Conservation (phyloP, 1,140 invertebrate species). For the Drosophila fuyamai region DNA sequence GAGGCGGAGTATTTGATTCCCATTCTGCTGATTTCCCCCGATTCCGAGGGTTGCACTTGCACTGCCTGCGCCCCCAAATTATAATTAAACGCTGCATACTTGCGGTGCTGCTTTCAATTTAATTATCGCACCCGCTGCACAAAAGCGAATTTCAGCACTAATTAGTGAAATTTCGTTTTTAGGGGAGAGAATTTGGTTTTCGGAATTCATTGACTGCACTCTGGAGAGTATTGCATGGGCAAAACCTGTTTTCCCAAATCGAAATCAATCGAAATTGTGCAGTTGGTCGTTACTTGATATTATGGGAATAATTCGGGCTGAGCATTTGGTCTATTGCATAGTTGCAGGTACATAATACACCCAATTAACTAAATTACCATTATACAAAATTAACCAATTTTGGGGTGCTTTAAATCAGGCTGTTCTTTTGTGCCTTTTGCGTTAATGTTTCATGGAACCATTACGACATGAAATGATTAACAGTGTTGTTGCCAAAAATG, state of each 20-base stretch:
- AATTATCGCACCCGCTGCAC: conserved; percentile 62
- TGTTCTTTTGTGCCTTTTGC: not conserved
- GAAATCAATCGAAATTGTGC: conserved; percentile 38
- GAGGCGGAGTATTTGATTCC: conserved; percentile 15
- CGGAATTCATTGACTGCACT: conserved; percentile 43
- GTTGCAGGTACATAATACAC: conserved; percentile 1
- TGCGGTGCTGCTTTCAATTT: conserved; percentile 66
- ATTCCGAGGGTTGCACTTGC: not conserved
- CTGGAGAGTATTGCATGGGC: conserved; percentile 25
- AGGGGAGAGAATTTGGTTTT: conserved; percentile 14
- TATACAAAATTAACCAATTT: conserved; percentile 18
- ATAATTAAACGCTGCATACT: conserved; percentile 78
- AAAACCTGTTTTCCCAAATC: conserved; percentile 10
- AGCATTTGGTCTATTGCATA: conserved; percentile 24
- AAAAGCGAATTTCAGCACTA: conserved; percentile 70
- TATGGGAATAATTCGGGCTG: conserved; percentile 9
- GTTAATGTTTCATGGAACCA: not conserved
- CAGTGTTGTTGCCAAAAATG: too few species aligned
- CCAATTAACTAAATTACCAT: conserved; percentile 10
- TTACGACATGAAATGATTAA: too few species aligned
- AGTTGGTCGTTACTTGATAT: conserved; percentile 12
- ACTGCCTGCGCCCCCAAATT: conserved; percentile 23
- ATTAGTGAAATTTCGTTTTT: conserved; percentile 65
- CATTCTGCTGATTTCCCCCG: conserved; percentile 26
- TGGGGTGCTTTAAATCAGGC: not conserved